phyloP scores from a whole-genome alignment of 2,113 vertebrate species.

The Limnothrissa miodon region DNA sequence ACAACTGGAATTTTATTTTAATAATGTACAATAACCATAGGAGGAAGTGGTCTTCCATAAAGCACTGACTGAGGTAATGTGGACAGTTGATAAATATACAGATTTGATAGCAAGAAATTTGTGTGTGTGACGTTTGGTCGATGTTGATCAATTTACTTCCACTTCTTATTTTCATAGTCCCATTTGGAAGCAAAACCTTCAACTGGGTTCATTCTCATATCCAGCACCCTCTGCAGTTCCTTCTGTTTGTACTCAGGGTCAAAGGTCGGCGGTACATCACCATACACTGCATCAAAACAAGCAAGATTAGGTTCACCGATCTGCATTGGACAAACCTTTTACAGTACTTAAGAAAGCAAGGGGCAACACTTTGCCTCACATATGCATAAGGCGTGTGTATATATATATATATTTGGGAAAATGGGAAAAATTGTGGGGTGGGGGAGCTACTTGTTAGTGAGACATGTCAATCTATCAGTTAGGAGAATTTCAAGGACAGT shows the following conservation, averaged over 20 bases:
- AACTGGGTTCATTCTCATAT: constrained; percentile 86
- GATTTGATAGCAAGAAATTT: constrained; percentile 48
- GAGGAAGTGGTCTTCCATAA: constrained; percentile 74
- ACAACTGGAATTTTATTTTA: constrained; percentile 76
- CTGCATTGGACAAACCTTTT: not conserved
- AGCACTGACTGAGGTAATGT: constrained; percentile 64
- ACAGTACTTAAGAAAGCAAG: not conserved
- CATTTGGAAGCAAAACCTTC: constrained; percentile 84
- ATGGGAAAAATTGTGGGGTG: not conserved
- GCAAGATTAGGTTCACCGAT: not conserved
- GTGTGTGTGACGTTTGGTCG: constrained; percentile 47
- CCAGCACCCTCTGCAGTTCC: constrained; percentile 88
- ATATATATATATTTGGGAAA: too few relatives aligned
- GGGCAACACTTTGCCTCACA: not conserved
- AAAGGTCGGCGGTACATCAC: constrained; percentile 82
- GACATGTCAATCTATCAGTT: too few relatives aligned
- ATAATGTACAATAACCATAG: constrained; percentile 64
- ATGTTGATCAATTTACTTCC: constrained; percentile 79
- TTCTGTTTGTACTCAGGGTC: constrained; percentile 74
- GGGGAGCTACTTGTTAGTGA: not conserved
- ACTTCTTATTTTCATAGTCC: constrained; percentile 93
- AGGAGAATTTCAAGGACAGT: too few relatives aligned
- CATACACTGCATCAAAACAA: constrained; percentile 75
- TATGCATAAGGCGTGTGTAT: not conserved
- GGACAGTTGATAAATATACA: constrained; percentile 65